Conservation (phyloP, 2,797 vertebrate species). For the Gouania willdenowi region DNA sequence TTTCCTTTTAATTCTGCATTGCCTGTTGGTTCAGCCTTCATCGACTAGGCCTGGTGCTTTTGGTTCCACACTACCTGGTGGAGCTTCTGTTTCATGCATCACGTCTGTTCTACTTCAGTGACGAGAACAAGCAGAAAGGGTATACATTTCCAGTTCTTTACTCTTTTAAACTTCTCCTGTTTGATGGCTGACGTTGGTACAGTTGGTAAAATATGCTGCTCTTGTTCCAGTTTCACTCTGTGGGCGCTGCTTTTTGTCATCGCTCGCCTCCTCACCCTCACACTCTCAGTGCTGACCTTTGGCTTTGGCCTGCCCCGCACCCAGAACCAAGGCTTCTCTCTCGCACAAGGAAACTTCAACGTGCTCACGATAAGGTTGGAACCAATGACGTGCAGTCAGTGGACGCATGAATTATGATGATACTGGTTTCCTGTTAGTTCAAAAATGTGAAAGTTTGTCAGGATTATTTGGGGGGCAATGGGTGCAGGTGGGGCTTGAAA, state of each 20-base stretch:
- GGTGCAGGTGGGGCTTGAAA: too few species aligned
- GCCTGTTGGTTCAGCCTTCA: constrained; percentile 71
- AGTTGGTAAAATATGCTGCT: too few species aligned
- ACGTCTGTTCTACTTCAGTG: constrained; percentile 85
- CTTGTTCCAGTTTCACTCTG: constrained; percentile 83
- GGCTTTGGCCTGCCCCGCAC: constrained; percentile 81
- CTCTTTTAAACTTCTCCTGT: too few species aligned
- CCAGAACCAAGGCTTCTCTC: constrained; percentile 80
- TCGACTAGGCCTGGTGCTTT: constrained; percentile 79
- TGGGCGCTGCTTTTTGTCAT: constrained; percentile 85
- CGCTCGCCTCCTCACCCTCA: constrained; percentile 82
- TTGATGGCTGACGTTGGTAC: too few species aligned
- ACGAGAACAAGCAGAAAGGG: constrained; percentile 87
- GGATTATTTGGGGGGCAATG: too few species aligned
- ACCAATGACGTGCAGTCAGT: too few species aligned
- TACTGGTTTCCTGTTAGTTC: too few species aligned
- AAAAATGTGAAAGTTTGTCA: too few species aligned
- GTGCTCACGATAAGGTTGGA: constrained; percentile 80
- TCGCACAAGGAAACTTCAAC: constrained; percentile 80
- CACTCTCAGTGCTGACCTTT: constrained; percentile 82
- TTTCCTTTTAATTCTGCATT: neutral
- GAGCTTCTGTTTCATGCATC: constrained; percentile 86
- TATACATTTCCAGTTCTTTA: constrained; percentile 29
- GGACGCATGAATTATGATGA: too few species aligned
- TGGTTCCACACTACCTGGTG: constrained; percentile 85